Conservation (phyloP, 2,113 vertebrate genomes). For the Sebastes schlegelii region DNA sequence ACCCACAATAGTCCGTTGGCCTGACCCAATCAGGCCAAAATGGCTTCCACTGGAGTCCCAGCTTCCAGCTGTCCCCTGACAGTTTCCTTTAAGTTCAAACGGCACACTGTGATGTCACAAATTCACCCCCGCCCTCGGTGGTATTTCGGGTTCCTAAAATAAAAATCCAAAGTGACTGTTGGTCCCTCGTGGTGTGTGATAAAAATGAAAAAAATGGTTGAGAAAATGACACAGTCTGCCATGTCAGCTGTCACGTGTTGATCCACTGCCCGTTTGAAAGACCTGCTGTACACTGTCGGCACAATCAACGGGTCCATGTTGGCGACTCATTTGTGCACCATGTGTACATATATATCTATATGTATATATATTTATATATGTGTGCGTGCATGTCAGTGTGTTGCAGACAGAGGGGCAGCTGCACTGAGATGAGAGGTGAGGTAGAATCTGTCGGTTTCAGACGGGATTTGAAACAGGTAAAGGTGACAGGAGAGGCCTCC, state of each 20-base stretch:
- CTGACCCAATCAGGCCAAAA: conserved; percentile 40
- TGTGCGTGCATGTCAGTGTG: conserved; percentile 23
- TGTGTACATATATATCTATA: neutral
- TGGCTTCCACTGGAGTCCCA: conserved; percentile 55
- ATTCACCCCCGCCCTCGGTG: neutral
- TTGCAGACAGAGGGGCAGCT: conserved; percentile 56
- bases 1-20: conserved; percentile 38
- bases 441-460: conserved; percentile 77
- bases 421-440: conserved; percentile 75
- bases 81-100: conserved; percentile 35
- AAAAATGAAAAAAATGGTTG: neutral
- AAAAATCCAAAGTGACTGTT: conserved; percentile 49
- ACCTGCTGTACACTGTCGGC: neutral
- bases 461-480: conserved; percentile 36
- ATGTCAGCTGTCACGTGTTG: conserved; percentile 21
- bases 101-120: conserved; percentile 18
- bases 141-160: conserved; percentile 20
- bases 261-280: conserved; percentile 25
- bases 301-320: conserved; percentile 29
- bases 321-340: conserved; percentile 12
- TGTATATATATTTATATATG: neutral
- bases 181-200: conserved; percentile 49
- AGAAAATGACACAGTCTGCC: conserved; percentile 1
- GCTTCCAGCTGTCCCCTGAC: conserved; percentile 39
- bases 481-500: neutral